Base-by-base conservation (phyloP, 1,140 invertebrate genomes). In the Pectinophora gossypiella region DNA sequence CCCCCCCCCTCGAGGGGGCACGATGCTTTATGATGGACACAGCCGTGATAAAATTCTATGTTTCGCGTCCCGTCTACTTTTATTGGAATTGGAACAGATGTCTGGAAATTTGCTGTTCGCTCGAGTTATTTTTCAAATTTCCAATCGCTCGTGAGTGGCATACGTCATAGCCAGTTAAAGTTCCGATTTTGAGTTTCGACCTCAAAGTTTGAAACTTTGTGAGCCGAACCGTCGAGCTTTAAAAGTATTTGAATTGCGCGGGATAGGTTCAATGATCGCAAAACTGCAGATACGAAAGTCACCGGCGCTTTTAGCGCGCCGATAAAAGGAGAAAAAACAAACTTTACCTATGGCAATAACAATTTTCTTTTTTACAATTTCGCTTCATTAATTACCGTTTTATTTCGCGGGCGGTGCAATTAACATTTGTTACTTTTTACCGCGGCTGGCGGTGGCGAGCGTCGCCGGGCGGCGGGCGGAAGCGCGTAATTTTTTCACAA, bases 401-500 rank as follows among this genome's bases (percentile, higher is more conserved):
- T 64, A 70, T 68, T 67, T 62, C 46, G 53, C 48, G 54, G 61
- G 56, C 44, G 50, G 56, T 53, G 71, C 74, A 75, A 80, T 83
- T 83, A 80, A 68, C 73, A 63, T 78, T 75, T 64, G 68, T 72
- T 67, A 72, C 55, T 72, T 71, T 68, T 66, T 64, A 56, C 50
- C 57, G 52, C 54, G 55, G 64, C 64, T 54, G 38, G 50, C 56
- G 52, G 55, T 55, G 54, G 56, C 52, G 54, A 73, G 69, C 67
- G 72, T 72, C 72, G 64, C 59, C 56, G 18, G 7, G 27, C n/a
- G n/a, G n/a, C 36, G 36, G 16, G 36, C 72, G 82, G 82, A 83
- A 85, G 66, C 61, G 66, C 69, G 76, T 83, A 76, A 77, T 80
- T 83, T 81, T 86, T 79, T 77, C 69, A 72, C 75, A 80, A 85